A percentile compares a stretch with the other conserved stretches of the same genome.
Conservation (phyloP, 2,888 invertebrate genomes). For the Nephrocerus scutellatus region DNA sequence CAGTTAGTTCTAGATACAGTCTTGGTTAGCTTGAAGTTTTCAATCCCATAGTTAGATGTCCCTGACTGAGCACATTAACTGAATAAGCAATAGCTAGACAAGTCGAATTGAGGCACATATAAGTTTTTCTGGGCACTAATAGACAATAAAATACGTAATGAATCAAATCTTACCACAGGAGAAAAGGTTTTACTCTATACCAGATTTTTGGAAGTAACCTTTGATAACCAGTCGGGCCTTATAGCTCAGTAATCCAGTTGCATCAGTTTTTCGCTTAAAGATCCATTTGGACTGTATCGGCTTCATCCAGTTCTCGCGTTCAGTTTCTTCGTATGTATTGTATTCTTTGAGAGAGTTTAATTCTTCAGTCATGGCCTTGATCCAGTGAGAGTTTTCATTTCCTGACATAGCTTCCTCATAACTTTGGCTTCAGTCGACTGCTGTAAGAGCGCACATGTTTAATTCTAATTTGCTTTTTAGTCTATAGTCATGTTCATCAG, state of each 20-base stretch:
- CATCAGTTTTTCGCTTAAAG: constrained; percentile 4
- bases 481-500: constrained; percentile 3
- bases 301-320: constrained; percentile 4
- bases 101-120: constrained; percentile 5
- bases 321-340: constrained; percentile 5
- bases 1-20: constrained; percentile 1
- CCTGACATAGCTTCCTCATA: constrained; percentile 9
- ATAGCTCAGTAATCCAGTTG: neutral
- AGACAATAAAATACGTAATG: too few relatives aligned
- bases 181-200: constrained; percentile 1
- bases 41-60: constrained; percentile 2
- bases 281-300: constrained; percentile 7
- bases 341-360: constrained; percentile 3
- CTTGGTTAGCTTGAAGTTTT: neutral
- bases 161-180: neutral
- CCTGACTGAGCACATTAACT: neutral
- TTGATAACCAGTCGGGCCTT: too few relatives aligned
- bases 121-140: neutral
- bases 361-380: constrained; percentile 8
- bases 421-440: too few relatives aligned
- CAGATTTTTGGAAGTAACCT: constrained; percentile 1
- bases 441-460: constrained; percentile 7
- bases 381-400: constrained; percentile 7
- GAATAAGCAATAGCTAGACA: neutral
- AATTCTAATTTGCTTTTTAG: constrained; percentile 5